phyloP scores from a whole-genome alignment of 2,113 vertebrate genomes.

The Gallinago jamesoni region DNA sequence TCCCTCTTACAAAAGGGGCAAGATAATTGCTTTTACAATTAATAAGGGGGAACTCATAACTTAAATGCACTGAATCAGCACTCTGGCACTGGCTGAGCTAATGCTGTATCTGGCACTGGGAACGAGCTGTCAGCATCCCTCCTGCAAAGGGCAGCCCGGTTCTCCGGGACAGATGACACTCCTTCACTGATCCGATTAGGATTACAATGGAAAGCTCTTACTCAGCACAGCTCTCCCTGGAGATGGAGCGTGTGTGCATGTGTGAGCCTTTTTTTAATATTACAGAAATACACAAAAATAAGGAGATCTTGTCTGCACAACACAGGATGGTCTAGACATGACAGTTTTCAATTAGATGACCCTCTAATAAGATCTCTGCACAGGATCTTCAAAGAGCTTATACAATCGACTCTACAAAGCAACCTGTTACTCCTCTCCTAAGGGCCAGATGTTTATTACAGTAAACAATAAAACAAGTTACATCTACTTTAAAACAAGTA shows the following conservation, averaged over 20 bases:
- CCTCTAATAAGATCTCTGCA: background rate
- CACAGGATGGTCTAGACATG: background rate
- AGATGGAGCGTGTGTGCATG: background rate
- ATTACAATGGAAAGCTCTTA: slow-evolving; percentile 44
- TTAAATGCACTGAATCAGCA: background rate
- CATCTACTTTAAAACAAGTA: too few relatives aligned
- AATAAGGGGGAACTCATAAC: background rate
- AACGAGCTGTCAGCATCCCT: background rate
- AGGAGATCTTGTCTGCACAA: background rate
- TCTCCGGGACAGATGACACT: slow-evolving; percentile 10
- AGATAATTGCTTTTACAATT: background rate
- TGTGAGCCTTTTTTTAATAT: background rate
- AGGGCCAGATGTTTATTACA: background rate
- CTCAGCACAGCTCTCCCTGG: background rate
- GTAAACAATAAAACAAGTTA: too few relatives aligned
- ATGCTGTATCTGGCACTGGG: background rate
- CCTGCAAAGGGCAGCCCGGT: slow-evolving; percentile 3
- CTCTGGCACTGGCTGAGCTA: background rate
- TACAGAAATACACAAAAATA: background rate
- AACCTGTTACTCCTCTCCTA: background rate
- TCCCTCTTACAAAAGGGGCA: background rate
- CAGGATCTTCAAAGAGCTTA: slow-evolving; percentile 5
- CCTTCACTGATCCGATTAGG: slow-evolving; percentile 42
- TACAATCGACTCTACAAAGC: background rate
- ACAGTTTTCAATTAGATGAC: background rate